These are phyloP conservation scores for Bombus cullumanus DNA, from an alignment of 1,140 invertebrate genomes.

Conservation along the genomic window DNA sequence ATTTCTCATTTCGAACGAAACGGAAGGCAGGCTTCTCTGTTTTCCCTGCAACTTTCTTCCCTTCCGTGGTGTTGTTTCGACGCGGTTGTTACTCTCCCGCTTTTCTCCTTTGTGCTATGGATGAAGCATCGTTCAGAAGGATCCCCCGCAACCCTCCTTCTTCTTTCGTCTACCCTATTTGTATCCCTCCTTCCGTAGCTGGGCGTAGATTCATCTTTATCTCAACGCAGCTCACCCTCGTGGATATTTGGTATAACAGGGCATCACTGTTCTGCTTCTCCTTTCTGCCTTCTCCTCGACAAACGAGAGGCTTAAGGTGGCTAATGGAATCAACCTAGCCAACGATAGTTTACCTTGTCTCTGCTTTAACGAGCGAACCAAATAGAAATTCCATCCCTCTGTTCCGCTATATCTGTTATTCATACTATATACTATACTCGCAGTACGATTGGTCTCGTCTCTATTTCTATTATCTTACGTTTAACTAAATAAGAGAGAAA, in stretches of 20 bases:
- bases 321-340: constrained; percentile 76
- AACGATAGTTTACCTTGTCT: constrained; percentile 69
- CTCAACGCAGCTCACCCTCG: neutral
- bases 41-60: constrained; percentile 39
- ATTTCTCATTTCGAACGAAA: constrained; percentile 46
- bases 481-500: neutral
- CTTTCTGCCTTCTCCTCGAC: constrained; percentile 59
- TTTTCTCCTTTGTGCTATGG: constrained; percentile 27
- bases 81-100: constrained; percentile 43
- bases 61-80: constrained; percentile 39
- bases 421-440: neutral
- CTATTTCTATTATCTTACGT: too few relatives aligned
- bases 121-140: constrained; percentile 46
- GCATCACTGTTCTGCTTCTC: constrained; percentile 54
- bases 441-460: too few relatives aligned
- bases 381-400: constrained; percentile 72
- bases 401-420: neutral
- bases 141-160: neutral
- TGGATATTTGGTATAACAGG: constrained; percentile 73
- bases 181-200: neutral
- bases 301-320: constrained; percentile 58
- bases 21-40: constrained; percentile 1
- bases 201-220: constrained; percentile 23
- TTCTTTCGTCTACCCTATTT: constrained; percentile 4
- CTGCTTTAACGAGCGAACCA: constrained; percentile 66